A percentile compares a stretch with the other conserved stretches of the same genome.
Conservation (phyloP, 2,797 vertebrate genomes). For the Eulemur coronatus region DNA sequence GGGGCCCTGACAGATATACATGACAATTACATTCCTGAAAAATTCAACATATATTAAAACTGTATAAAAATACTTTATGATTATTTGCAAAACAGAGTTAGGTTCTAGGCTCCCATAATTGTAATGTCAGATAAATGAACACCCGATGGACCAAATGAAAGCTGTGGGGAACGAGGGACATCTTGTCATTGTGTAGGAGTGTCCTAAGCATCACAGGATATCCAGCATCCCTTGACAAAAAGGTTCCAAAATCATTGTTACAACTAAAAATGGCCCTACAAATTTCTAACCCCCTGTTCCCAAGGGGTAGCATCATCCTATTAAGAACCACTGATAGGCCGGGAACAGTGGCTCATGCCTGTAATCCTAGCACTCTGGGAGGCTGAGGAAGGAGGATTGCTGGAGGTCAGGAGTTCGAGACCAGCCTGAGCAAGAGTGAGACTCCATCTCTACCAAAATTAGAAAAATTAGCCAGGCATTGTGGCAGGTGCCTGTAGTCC, state of each 20-base stretch:
- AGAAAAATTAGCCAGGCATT: no score
- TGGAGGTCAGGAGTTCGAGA: no score
- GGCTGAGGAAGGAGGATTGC: no score
- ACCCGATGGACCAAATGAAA: background rate
- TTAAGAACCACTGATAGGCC: background rate
- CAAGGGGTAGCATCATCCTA: background rate
- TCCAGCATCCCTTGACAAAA: background rate
- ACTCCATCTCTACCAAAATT: no score
- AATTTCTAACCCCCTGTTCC: background rate
- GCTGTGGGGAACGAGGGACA: background rate
- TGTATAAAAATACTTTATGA: background rate
- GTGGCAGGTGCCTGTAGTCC: no score
- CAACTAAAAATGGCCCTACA: background rate
- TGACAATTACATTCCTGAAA: background rate
- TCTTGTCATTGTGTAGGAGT: background rate
- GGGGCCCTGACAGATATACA: background rate
- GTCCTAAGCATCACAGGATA: background rate
- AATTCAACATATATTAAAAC: background rate
- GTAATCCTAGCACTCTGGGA: no score
- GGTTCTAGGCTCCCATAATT: background rate
- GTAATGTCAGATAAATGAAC: background rate
- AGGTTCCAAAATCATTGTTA: background rate
- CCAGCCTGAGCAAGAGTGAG: no score
- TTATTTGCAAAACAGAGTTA: background rate
- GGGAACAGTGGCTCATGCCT: no score